Evolutionary conservation across 2,888 invertebrate genomes (phyloP).

Genomic region (Sphaeridia pumilis): DNA sequence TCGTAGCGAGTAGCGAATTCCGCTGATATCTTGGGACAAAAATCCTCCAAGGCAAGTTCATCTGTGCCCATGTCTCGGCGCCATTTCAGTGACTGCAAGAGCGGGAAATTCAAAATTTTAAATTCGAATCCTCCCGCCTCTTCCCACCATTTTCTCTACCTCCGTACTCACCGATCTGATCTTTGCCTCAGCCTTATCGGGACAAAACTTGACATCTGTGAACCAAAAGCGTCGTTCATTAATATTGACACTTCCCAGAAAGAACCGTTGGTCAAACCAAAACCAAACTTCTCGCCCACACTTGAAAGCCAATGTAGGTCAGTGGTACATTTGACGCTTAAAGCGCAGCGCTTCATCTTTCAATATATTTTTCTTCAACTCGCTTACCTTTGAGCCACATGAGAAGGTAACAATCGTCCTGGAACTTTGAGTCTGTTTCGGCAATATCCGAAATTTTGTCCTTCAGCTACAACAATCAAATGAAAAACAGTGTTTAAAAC

Average conservation of each 20-base stretch:
- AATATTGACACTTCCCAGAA: no score
- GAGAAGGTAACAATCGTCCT: background rate
- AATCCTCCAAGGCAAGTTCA: background rate
- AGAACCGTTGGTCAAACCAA: background rate
- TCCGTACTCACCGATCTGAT: background rate
- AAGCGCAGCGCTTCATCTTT: background rate
- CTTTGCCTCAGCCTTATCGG: slow-evolving; percentile 1
- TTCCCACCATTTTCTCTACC: background rate
- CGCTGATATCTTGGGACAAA: background rate
- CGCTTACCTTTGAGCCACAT: slow-evolving; percentile 2
- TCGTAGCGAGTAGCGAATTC: background rate
- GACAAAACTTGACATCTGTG: background rate
- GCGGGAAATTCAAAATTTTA: background rate
- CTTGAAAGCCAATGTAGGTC: background rate
- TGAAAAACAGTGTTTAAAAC: background rate
- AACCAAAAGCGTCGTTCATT: no score
- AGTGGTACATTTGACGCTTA: no score
- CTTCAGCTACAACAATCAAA: background rate
- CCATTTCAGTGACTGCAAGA: background rate
- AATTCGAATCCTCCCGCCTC: background rate
- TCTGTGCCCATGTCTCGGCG: background rate
- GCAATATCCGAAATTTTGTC: background rate
- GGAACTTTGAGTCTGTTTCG: background rate
- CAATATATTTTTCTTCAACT: no score
- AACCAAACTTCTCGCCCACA: background rate